phyloP scores from a whole-genome alignment of 2,797 vertebrate species.

The Eidolon dupreanum region DNA sequence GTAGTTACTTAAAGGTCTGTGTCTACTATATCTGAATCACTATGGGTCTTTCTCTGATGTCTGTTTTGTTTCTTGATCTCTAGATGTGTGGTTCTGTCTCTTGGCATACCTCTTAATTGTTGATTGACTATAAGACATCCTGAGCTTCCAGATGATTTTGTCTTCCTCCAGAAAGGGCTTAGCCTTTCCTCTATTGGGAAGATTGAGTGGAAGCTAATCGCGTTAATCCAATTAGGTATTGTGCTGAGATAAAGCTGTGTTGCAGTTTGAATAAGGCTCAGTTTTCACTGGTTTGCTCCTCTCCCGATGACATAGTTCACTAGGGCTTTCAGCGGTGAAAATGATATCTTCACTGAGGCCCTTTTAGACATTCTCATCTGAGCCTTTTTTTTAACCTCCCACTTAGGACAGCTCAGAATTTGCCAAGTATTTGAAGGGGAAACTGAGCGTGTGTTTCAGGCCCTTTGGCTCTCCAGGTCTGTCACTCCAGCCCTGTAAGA shows the following conservation, averaged over 20 bases:
- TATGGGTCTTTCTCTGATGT: conserved; percentile 15
- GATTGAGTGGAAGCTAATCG: background rate
- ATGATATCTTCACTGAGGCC: background rate
- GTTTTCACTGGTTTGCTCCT: background rate
- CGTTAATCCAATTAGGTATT: background rate
- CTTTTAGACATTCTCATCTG: background rate
- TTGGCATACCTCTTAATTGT: background rate
- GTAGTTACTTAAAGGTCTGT: conserved; percentile 1
- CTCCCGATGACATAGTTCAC: background rate
- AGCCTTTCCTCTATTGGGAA: background rate
- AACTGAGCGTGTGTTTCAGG: background rate
- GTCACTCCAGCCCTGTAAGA: background rate
- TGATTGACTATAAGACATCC: background rate
- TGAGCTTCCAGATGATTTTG: background rate
- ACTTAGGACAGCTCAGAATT: background rate
- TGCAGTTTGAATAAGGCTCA: background rate
- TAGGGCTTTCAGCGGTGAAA: background rate
- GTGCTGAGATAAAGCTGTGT: background rate
- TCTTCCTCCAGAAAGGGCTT: background rate
- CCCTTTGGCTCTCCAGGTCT: background rate
- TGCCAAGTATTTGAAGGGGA: background rate
- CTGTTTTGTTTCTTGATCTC: background rate
- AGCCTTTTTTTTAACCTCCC: background rate
- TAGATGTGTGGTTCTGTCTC: background rate
- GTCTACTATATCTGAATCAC: background rate